Evolutionary conservation across 2,888 invertebrate genomes (phyloP), one percentile per base, ranked within the genome.

Genomic region (Lathronympha strigana): DNA sequence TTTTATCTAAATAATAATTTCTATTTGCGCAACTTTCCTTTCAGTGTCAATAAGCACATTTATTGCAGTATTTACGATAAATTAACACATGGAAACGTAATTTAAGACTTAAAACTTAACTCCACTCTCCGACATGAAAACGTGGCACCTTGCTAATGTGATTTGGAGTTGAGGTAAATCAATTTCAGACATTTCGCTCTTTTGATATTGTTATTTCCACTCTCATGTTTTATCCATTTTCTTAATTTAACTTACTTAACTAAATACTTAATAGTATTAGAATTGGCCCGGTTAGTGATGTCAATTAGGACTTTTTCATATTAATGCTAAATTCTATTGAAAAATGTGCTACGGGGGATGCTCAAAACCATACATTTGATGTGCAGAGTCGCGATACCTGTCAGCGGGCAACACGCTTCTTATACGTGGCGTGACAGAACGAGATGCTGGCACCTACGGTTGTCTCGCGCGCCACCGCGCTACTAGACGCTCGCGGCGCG

Each of bases 391-490:
- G 1, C 84, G 86, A 13, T 82, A 80, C 76, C 62, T 90, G 66
- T 67, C 72, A 64, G 85, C 86, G 50, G 89, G 86, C 50, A 75
- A 73, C 73, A 75, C 77, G 70, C 78, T 90, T 74, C 80, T 90
- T 69, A 76, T 90, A 45, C 84, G 84, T 43, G 83, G 74, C 67
- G 83, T 73, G 69, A 2, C 91, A 6, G 90, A 93, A 70, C 94
- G 94, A 72, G 94, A 94, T 69, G 92, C 93, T 72, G 93, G 93
- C 25, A 87, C 93, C 53, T 96, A 95, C 86, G 93, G 94, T 71
- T 96, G 96, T 81, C 89, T 94, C 66, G 95, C 95, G 58, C 90
- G 94, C 19, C 95, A 95, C 83, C 86, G 93, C 8, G 88, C 95
- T 71, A 94, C 95, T 69, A 93, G 93, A 40, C 92, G 94, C 21